Evolutionary conservation across 2,797 vertebrate genomes (phyloP).

Genomic region (Macrochelys suwanniensis): DNA sequence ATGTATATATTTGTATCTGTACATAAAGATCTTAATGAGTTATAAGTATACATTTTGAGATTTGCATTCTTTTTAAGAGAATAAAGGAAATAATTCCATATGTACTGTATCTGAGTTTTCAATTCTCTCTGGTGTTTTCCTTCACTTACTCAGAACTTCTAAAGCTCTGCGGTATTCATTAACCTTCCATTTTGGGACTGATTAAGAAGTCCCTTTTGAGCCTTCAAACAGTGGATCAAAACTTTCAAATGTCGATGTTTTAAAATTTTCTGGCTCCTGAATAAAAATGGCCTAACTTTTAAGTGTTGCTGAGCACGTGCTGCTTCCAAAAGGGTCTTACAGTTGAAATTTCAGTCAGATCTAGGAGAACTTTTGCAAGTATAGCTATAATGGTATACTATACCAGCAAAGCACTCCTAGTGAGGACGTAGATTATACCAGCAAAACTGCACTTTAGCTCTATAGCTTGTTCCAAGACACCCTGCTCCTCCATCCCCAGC

Average conservation of each 20-base stretch:
- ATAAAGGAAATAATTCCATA: background rate
- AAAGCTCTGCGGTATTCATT: background rate
- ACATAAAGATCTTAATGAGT: background rate
- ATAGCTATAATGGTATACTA: background rate
- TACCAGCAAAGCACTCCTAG: background rate
- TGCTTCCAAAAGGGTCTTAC: background rate
- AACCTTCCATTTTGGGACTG: constrained; percentile 34
- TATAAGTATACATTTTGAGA: background rate
- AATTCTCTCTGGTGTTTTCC: background rate
- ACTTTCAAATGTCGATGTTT: background rate
- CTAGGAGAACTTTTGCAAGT: background rate
- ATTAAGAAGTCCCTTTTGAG: constrained; percentile 40
- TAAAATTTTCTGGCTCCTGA: background rate
- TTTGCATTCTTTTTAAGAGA: background rate
- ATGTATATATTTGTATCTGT: background rate
- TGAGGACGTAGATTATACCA: background rate
- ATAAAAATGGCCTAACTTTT: background rate
- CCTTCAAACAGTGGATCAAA: constrained; percentile 49
- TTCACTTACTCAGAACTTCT: background rate
- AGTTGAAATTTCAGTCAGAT: background rate
- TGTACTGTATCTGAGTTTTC: background rate
- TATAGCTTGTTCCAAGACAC: background rate
- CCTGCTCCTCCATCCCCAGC: background rate
- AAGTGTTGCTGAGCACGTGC: background rate
- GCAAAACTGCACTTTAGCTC: background rate